Conservation (phyloP, 1,140 invertebrate genomes). For the Pogonus chalceus region DNA sequence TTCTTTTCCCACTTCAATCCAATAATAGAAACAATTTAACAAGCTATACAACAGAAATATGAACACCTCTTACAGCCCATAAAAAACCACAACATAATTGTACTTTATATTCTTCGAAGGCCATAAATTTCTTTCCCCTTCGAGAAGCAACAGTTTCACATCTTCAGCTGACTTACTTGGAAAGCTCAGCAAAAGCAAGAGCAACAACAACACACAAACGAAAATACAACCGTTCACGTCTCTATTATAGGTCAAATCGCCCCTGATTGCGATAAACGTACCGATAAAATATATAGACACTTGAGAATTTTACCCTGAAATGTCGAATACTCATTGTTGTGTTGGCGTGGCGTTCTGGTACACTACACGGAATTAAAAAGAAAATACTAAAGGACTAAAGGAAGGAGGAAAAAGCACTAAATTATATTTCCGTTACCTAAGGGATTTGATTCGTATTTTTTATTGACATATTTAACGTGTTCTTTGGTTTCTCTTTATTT, state of each 20-base stretch:
- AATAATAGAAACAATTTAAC: too few species aligned
- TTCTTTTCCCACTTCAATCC: too few species aligned
- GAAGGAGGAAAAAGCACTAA: not conserved
- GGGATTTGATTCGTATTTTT: not conserved
- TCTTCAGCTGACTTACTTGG: too few species aligned
- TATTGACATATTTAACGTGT: too few species aligned
- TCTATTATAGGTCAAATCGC: not conserved
- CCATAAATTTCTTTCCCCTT: not conserved
- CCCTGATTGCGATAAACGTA: slow-evolving; percentile 3
- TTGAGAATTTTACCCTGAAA: not conserved
- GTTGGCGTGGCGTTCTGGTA: too few species aligned
- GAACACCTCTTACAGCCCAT: not conserved
- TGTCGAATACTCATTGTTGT: too few species aligned
- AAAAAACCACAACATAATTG: slow-evolving; percentile 1
- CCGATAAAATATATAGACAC: slow-evolving; percentile 1
- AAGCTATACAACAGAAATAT: not conserved
- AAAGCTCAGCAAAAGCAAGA: too few species aligned
- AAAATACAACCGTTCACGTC: not conserved
- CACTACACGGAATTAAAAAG: too few species aligned
- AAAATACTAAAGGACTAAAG: too few species aligned
- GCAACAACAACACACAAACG: not conserved
- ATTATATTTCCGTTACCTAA: not conserved
- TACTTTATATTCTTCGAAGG: not conserved
- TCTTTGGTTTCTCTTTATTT: not conserved
- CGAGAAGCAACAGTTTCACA: not conserved